These are phyloP conservation scores for Leguminivora glycinivorella DNA, from an alignment of 1,140 invertebrate species.

Conservation along the genomic window DNA sequence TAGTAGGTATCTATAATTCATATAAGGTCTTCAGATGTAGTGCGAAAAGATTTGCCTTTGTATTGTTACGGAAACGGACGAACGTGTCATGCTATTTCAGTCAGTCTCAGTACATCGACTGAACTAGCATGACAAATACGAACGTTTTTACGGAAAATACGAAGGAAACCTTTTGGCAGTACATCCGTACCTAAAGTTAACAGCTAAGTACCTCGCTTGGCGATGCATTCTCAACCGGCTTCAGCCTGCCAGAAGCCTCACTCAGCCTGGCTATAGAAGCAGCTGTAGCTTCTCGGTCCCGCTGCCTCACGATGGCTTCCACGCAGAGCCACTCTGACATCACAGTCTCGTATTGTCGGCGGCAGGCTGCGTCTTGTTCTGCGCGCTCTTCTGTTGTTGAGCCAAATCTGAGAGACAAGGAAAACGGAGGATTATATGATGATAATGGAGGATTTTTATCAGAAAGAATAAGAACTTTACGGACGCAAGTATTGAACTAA, in stretches of 20 bases:
- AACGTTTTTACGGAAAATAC: too few species aligned
- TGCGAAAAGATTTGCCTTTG: too few species aligned
- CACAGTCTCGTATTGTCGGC: conserved; percentile 90
- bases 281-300: conserved; percentile 87
- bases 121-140: too few species aligned
- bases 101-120: too few species aligned
- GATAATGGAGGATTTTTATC: not conserved
- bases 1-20: too few species aligned
- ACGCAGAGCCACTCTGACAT: conserved; percentile 97
- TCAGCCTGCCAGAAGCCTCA: conserved; percentile 69
- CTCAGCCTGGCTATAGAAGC: conserved; percentile 82
- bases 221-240: conserved; percentile 41
- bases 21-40: too few species aligned
- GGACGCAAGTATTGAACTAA: too few species aligned
- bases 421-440: not conserved
- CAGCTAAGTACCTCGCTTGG: conserved; percentile 63
- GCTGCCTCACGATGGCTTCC: conserved; percentile 92
- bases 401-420: conserved; percentile 80
- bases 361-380: conserved; percentile 83
- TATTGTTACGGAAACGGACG: too few species aligned
- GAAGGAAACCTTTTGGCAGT: too few species aligned
- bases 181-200: not conserved
- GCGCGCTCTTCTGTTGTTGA: conserved; percentile 85
- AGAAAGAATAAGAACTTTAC: too few species aligned
- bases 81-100: too few species aligned